Evolutionary conservation across 2,797 vertebrate species (phyloP).

Genomic region (Bufotes viridis): DNA sequence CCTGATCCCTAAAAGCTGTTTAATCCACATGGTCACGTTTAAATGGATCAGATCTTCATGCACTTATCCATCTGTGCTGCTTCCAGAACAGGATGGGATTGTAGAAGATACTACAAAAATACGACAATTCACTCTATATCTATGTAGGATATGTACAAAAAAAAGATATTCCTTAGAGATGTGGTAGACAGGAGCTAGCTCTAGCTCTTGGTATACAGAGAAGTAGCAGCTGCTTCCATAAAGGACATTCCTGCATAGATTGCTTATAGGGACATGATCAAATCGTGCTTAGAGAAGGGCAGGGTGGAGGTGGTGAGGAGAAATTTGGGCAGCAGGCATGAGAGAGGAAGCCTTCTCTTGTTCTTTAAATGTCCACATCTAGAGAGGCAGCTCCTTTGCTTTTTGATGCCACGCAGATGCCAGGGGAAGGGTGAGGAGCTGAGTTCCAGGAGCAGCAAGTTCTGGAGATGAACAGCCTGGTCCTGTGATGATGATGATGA

Average conservation of each 20-base stretch:
- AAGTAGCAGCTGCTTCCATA: slow-evolving; percentile 65
- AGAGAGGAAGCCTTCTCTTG: slow-evolving; percentile 25
- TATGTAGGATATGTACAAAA: neutral
- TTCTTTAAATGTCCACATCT: slow-evolving; percentile 21
- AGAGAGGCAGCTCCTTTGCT: slow-evolving; percentile 1
- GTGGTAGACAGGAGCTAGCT: slow-evolving; percentile 45
- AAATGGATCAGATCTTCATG: slow-evolving; percentile 67
- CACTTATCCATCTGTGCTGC: slow-evolving; percentile 68
- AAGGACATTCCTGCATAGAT: slow-evolving; percentile 64
- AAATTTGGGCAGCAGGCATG: slow-evolving; percentile 6
- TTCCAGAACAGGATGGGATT: slow-evolving; percentile 28
- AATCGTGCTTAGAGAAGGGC: neutral
- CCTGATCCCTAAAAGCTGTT: slow-evolving; percentile 76
- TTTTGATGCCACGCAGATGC: neutral
- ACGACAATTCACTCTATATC: neutral
- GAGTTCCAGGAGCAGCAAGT: slow-evolving; percentile 41
- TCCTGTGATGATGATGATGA: slow-evolving; percentile 12
- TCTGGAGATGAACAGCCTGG: slow-evolving; percentile 18
- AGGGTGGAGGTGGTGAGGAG: neutral
- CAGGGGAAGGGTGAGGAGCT: neutral
- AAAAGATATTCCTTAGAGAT: slow-evolving; percentile 65
- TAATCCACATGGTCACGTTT: slow-evolving; percentile 79
- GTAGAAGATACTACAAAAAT: neutral
- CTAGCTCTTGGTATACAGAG: slow-evolving; percentile 67
- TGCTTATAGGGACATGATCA: slow-evolving; percentile 1